Evolutionary conservation across 2,888 invertebrate species (phyloP).

Genomic region (Amblyjoppa proteus): DNA sequence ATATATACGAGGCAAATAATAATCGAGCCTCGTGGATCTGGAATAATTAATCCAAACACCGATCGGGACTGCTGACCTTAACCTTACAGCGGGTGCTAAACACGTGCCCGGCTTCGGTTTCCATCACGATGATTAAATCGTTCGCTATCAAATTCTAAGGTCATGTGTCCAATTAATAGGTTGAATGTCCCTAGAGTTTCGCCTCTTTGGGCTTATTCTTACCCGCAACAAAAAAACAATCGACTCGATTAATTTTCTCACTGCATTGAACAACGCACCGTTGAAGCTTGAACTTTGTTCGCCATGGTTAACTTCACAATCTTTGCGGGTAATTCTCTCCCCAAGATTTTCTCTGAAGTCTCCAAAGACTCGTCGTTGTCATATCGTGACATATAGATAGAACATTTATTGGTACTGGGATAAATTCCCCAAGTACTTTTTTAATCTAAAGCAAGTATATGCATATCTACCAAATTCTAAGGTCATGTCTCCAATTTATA

Average conservation of each 20-base stretch:
- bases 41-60: constrained; percentile 57
- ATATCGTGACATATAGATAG: no score
- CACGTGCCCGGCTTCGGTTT: constrained; percentile 52
- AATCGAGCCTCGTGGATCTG: constrained; percentile 39
- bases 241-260: background rate
- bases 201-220: background rate
- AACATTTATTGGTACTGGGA: background rate
- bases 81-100: constrained; percentile 49
- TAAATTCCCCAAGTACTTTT: background rate
- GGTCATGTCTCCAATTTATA: no score
- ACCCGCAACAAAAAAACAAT: background rate
- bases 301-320: constrained; percentile 6
- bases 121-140: constrained; percentile 16
- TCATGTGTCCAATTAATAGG: constrained; percentile 44
- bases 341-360: constrained; percentile 13
- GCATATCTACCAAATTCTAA: no score
- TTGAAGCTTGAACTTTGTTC: background rate
- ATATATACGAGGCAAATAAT: constrained; percentile 23
- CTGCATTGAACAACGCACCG: background rate
- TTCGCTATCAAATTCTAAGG: background rate
- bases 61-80: constrained; percentile 54
- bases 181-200: background rate
- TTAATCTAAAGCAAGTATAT: no score
- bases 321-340: constrained; percentile 19
- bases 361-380: no score